Percentiles rank a stretch among this genome's conserved stretches.
Evolutionary conservation across 2,113 vertebrate genomes (phyloP).

Genomic region (Perca fluviatilis): DNA sequence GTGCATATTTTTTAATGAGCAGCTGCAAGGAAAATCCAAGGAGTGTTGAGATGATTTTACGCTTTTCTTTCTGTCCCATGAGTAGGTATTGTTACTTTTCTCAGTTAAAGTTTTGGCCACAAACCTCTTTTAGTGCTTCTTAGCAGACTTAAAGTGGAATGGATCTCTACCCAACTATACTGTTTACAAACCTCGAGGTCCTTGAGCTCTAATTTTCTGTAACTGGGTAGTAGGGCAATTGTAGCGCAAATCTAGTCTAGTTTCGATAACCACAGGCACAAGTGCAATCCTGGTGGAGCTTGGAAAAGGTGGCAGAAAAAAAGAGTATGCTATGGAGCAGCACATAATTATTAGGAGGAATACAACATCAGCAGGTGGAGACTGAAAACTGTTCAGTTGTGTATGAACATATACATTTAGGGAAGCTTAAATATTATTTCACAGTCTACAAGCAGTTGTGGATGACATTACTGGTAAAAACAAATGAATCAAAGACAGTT

Average conservation of each 20-base stretch:
- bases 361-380: background rate
- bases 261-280: background rate
- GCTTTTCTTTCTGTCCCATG: constrained; percentile 14
- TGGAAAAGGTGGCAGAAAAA: background rate
- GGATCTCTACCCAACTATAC: background rate
- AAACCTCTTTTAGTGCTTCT: constrained; percentile 5
- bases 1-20: constrained; percentile 42
- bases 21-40: constrained; percentile 30
- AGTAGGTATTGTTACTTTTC: background rate
- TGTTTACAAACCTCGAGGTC: background rate
- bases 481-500: background rate
- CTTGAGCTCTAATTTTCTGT: background rate
- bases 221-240: background rate
- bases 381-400: background rate
- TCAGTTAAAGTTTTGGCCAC: background rate
- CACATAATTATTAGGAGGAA: background rate
- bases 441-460: background rate
- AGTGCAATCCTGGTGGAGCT: background rate
- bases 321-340: background rate
- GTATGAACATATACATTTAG: background rate
- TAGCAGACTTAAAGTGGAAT: constrained; percentile 1
- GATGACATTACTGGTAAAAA: background rate
- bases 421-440: background rate
- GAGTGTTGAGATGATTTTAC: constrained; percentile 2
- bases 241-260: background rate